Evolutionary conservation across 2,113 vertebrate species (phyloP).

Genomic region (Pteronura brasiliensis): DNA sequence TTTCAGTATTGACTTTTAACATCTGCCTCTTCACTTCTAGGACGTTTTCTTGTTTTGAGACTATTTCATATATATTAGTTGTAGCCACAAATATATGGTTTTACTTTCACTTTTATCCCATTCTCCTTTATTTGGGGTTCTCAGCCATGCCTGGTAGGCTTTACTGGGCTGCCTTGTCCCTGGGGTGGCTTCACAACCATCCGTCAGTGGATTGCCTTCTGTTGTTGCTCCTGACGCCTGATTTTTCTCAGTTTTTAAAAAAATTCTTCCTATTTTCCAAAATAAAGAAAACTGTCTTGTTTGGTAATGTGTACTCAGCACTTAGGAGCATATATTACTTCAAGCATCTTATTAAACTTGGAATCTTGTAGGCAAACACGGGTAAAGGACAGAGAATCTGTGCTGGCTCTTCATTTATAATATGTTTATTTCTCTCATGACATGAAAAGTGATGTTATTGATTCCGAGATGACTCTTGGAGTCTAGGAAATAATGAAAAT

Average conservation of each 20-base stretch:
- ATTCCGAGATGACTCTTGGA: background rate
- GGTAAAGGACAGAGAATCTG: background rate
- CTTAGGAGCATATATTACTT: background rate
- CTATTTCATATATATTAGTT: background rate
- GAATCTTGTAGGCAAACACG: background rate
- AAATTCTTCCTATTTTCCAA: background rate
- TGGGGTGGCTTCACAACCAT: background rate
- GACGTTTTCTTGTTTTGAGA: background rate
- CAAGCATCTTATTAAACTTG: background rate
- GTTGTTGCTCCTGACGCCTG: background rate
- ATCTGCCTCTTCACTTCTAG: background rate
- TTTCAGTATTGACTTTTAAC: background rate
- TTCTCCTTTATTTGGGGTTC: background rate
- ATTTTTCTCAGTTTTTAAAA: background rate
- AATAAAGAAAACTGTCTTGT: background rate
- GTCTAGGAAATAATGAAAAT: background rate
- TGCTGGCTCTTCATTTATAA: background rate
- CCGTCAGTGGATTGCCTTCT: background rate
- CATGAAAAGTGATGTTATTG: background rate
- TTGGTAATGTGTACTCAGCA: background rate
- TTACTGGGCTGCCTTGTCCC: background rate
- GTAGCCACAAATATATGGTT: background rate
- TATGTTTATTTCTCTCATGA: background rate
- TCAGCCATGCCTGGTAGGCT: background rate
- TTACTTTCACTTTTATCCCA: background rate